These are phyloP conservation scores for Mystacornis crossleyi DNA, from an alignment of 2,113 vertebrate species.

Conservation along the genomic window DNA sequence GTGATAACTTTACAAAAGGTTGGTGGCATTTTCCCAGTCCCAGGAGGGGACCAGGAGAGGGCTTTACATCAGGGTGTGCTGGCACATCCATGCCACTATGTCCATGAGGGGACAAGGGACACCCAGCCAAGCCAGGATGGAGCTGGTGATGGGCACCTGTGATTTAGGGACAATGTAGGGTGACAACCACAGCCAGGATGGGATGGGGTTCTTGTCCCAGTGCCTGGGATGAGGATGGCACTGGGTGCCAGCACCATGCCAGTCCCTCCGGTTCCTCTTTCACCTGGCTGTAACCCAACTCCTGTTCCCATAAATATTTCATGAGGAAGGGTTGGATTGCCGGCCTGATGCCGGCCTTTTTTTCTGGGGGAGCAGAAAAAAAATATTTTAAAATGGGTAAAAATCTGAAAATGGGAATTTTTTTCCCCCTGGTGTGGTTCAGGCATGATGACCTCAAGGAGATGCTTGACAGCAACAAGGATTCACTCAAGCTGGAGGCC, in stretches of 20 bases:
- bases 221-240: neutral
- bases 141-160: neutral
- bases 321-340: neutral
- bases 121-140: neutral
- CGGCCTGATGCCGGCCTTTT: neutral
- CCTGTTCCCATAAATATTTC: constrained; percentile 60
- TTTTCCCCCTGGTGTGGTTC: rapidly evolving
- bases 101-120: neutral
- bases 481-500: constrained; percentile 96
- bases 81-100: neutral
- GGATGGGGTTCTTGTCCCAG: neutral
- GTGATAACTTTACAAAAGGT: neutral
- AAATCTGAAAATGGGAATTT: neutral
- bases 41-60: neutral
- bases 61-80: rapidly evolving
- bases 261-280: neutral
- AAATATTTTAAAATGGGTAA: neutral
- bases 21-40: neutral
- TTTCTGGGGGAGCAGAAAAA: neutral
- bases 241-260: rapidly evolving
- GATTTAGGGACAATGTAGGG: neutral
- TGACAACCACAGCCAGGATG: neutral
- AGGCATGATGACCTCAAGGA: constrained; percentile 98
- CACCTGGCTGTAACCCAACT: constrained; percentile 22
- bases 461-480: constrained; percentile 99